A percentile compares a stretch with the other conserved stretches of the same genome.
Evolutionary conservation across 2,888 invertebrate genomes (phyloP).

Genomic region (Heliconius erato): DNA sequence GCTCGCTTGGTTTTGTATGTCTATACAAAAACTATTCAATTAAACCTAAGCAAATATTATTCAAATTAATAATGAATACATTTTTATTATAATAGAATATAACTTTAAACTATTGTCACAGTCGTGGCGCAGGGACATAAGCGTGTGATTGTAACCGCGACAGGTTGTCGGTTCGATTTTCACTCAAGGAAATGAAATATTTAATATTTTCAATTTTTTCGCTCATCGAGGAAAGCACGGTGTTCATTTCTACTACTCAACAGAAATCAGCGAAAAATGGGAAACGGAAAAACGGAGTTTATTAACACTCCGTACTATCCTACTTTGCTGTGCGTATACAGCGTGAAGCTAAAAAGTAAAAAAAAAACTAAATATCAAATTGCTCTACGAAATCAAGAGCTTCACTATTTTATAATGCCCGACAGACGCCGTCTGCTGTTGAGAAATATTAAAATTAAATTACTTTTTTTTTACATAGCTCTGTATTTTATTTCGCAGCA

Average conservation of each 20-base stretch:
- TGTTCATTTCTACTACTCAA: too few relatives aligned
- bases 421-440: slow-evolving; percentile 44
- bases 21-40: not conserved
- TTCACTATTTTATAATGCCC: slow-evolving; percentile 44
- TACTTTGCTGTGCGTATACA: too few relatives aligned
- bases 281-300: too few relatives aligned
- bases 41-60: not conserved
- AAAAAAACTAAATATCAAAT: slow-evolving; percentile 33
- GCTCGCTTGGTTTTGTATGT: not conserved
- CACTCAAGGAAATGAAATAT: too few relatives aligned
- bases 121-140: too few relatives aligned
- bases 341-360: too few relatives aligned
- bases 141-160: too few relatives aligned
- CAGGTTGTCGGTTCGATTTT: too few relatives aligned
- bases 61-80: not conserved
- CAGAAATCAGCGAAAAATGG: too few relatives aligned
- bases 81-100: not conserved
- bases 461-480: slow-evolving; percentile 35
- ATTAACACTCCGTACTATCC: too few relatives aligned
- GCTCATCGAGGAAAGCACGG: too few relatives aligned
- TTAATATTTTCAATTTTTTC: too few relatives aligned
- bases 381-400: slow-evolving; percentile 40
- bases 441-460: slow-evolving; percentile 50
- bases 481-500: slow-evolving; percentile 43
- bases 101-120: slow-evolving; percentile 17